Evolutionary conservation across 2,888 invertebrate species (phyloP).

Genomic region (Epirrhoe tristata): DNA sequence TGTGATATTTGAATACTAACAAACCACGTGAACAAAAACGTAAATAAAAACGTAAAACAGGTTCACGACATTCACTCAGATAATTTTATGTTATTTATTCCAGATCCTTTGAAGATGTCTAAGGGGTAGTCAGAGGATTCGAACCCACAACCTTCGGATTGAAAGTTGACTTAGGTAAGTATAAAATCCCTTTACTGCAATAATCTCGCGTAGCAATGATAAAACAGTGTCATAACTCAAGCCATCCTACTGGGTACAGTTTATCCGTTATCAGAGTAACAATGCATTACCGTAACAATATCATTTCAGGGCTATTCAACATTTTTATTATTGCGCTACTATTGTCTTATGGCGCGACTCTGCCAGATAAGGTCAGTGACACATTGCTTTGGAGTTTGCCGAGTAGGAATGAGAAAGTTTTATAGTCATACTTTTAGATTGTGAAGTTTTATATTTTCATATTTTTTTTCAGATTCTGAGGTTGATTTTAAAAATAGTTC

Average conservation of each 20-base stretch:
- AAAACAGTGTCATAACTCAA: slow-evolving; percentile 54
- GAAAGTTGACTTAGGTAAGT: no score
- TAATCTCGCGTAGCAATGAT: slow-evolving; percentile 36
- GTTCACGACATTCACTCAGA: no score
- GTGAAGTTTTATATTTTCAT: no score
- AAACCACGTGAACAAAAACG: no score
- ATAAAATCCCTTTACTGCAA: neutral
- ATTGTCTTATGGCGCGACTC: slow-evolving; percentile 84
- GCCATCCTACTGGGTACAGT: slow-evolving; percentile 80
- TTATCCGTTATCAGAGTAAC: slow-evolving; percentile 83
- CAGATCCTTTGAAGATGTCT: no score
- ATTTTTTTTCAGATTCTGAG: neutral
- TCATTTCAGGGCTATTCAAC: slow-evolving; percentile 85
- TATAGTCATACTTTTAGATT: neutral
- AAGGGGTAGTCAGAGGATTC: no score
- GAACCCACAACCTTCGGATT: no score
- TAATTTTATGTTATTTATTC: no score
- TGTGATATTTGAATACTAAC: no score
- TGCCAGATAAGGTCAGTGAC: slow-evolving; percentile 69
- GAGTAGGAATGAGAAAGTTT: neutral
- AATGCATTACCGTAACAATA: slow-evolving; percentile 83
- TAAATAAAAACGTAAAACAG: no score
- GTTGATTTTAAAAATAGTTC: no score
- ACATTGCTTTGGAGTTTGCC: slow-evolving; percentile 45
- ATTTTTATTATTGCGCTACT: slow-evolving; percentile 86